A percentile compares a stretch with the other conserved stretches of the same genome.
Evolutionary conservation across 2,888 invertebrate species (phyloP).

Genomic region (Taphrorychus bicolor): DNA sequence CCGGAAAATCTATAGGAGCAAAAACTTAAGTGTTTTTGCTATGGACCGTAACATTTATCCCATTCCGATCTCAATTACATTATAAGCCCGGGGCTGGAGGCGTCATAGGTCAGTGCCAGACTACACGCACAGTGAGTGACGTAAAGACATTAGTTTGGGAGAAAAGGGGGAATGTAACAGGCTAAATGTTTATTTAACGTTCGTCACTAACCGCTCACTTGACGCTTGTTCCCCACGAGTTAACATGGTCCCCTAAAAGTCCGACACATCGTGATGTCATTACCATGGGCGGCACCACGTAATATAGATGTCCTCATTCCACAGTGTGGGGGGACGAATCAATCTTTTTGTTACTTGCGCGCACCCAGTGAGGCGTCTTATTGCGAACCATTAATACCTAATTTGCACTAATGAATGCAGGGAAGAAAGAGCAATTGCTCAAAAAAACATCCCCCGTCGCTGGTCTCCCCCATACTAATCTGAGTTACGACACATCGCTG

Average conservation of each 20-base stretch:
- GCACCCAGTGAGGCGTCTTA: too few species aligned
- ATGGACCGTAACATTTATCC: slow-evolving; percentile 37
- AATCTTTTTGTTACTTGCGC: neutral
- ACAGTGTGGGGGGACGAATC: neutral
- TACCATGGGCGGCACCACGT: slow-evolving; percentile 21
- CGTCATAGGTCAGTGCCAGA: slow-evolving; percentile 42
- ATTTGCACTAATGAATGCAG: too few species aligned
- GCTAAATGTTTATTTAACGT: slow-evolving; percentile 42
- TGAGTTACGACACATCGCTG: slow-evolving; percentile 29
- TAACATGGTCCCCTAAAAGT: slow-evolving; percentile 38
- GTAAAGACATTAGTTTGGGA: slow-evolving; percentile 41
- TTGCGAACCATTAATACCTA: too few species aligned
- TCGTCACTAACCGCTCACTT: slow-evolving; percentile 41
- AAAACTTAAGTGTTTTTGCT: slow-evolving; percentile 37
- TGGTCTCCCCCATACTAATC: slow-evolving; percentile 27
- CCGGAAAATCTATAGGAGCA: slow-evolving; percentile 8
- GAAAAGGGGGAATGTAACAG: slow-evolving; percentile 38
- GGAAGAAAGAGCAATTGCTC: neutral
- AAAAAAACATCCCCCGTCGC: slow-evolving; percentile 22
- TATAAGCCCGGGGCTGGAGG: slow-evolving; percentile 36
- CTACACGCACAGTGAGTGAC: slow-evolving; percentile 42
- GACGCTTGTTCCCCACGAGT: slow-evolving; percentile 39
- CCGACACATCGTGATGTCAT: slow-evolving; percentile 28
- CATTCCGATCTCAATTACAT: slow-evolving; percentile 40
- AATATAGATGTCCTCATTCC: neutral